Base-by-base conservation (phyloP, 2,113 vertebrate species). In the Clarias magur region DNA sequence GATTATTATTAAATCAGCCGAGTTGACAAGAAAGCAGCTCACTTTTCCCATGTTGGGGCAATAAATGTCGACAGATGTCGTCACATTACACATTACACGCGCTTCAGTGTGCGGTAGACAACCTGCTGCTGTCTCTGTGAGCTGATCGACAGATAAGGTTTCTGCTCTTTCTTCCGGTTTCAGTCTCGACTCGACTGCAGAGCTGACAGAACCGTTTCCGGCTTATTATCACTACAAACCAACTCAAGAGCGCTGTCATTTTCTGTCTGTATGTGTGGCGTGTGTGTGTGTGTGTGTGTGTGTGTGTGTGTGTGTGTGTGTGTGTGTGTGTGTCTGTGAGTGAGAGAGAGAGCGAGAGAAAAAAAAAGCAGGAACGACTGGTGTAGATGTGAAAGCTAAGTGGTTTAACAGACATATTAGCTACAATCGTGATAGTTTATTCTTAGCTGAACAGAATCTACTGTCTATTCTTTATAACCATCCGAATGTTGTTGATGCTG, bases 341-440 rank as follows among this genome's bases (percentile, higher is more conserved):
- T n/a, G 27, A 34, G 81, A 0, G 42, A 7, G n/a, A 21, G 11
- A 84, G 17, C 54, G 85, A 62, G 38, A 15, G n/a, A 27, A 23
- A 85, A 21, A 21, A 72, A 57, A 53, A 1, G 25, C 38, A 38
- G 48, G 57, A 87, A 75, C 3, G 75, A 3, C 59, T 62, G 27
- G 12, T 56, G 48, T 10, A 34, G 8, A 83, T 5, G 10, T 23
- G 16, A 57, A 62, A 85, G 63, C 30, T 85, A 59, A 86, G 89
- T 89, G 89, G 89, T 89, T 81, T 89, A 88, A 89, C 89, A 83
- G 89, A 88, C 82, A 86, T 54, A 42, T 27, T 16, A 10, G 11
- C 75, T 79, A 23, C 53, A 38, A 19, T 54, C 11, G 16, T 30
- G 67, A 68, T 3, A 62, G 68, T 17, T 70, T 8, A 56, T 82